Evolutionary conservation across 1,140 invertebrate genomes (phyloP).

Genomic region (Bathynomus jamesi): DNA sequence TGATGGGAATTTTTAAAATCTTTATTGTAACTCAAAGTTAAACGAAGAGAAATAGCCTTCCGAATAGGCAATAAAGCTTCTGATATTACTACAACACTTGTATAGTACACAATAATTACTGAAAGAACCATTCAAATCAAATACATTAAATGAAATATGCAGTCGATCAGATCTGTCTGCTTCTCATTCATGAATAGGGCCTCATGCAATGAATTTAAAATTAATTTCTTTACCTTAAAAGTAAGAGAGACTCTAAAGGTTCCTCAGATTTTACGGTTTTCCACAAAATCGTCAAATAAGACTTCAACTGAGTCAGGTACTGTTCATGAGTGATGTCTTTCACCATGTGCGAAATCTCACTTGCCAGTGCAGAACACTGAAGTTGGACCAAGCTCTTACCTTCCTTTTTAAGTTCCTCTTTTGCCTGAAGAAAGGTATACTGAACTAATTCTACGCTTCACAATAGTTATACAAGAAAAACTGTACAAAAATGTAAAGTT

Average conservation of each 20-base stretch:
- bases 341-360: constrained; percentile 1
- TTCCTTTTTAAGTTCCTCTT: constrained; percentile 8
- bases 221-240: no score
- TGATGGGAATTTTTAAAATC: neutral
- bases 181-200: no score
- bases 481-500: neutral
- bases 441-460: neutral
- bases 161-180: no score
- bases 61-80: no score
- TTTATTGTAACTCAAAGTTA: neutral
- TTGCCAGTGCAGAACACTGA: constrained; percentile 1
- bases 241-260: neutral
- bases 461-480: neutral
- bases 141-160: no score
- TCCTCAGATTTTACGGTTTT: neutral
- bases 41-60: no score
- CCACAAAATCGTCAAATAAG: neutral
- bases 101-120: no score
- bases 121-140: no score
- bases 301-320: neutral
- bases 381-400: constrained; percentile 1
- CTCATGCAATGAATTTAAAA: no score
- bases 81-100: no score
- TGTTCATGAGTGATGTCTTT: constrained; percentile 1
- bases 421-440: neutral